Evolutionary conservation across 1,140 invertebrate genomes (phyloP).

Genomic region (Brachionus angularis): DNA sequence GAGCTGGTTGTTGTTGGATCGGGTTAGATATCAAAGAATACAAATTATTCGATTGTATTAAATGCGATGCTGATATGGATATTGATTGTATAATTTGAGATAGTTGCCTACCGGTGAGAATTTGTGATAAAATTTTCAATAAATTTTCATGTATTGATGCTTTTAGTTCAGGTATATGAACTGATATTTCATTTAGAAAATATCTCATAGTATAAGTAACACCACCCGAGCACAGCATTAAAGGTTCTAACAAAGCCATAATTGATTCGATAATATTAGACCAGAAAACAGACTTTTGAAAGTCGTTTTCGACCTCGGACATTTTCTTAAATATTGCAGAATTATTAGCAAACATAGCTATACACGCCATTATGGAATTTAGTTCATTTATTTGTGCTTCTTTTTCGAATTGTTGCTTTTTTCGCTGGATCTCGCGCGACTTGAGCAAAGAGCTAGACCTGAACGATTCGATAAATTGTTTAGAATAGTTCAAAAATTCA

Average conservation of each 20-base stretch:
- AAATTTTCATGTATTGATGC: slow-evolving; percentile 85
- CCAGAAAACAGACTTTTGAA: not conserved
- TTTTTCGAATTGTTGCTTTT: slow-evolving; percentile 2
- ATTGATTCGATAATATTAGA: slow-evolving; percentile 5
- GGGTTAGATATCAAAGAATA: slow-evolving; percentile 1
- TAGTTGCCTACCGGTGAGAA: slow-evolving; percentile 78
- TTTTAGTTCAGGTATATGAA: slow-evolving; percentile 78
- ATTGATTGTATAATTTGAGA: slow-evolving; percentile 31
- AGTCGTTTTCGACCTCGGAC: not conserved
- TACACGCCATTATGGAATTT: slow-evolving; percentile 33
- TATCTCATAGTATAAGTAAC: slow-evolving; percentile 37
- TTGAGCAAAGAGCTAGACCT: not conserved
- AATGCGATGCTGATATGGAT: slow-evolving; percentile 19
- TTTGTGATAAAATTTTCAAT: slow-evolving; percentile 76
- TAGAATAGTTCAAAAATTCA: not conserved
- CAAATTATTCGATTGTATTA: not conserved
- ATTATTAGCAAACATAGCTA: slow-evolving; percentile 28
- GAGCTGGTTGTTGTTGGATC: too few relatives aligned
- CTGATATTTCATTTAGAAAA: slow-evolving; percentile 75
- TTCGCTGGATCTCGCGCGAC: not conserved
- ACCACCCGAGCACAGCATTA: slow-evolving; percentile 22
- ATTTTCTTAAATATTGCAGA: not conserved
- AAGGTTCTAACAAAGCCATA: not conserved
- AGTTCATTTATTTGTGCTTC: slow-evolving; percentile 41
- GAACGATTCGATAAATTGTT: slow-evolving; percentile 31